Evolutionary conservation across 2,797 vertebrate genomes (phyloP).

Genomic region (Danio jaintianensis): DNA sequence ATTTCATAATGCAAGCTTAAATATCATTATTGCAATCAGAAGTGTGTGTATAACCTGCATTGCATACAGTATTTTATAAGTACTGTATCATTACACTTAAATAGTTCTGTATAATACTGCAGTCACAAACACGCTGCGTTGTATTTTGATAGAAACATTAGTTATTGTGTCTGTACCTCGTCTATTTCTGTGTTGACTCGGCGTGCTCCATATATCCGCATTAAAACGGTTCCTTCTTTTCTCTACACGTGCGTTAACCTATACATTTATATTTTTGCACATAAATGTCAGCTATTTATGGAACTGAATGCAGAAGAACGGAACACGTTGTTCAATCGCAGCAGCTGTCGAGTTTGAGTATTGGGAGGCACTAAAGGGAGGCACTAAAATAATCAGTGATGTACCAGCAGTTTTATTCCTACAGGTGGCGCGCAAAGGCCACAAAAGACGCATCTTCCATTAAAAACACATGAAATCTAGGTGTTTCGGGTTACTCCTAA

Average conservation of each 20-base stretch:
- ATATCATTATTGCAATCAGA: no score
- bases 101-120: no score
- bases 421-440: background rate
- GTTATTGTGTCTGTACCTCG: background rate
- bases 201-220: background rate
- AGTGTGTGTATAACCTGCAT: no score
- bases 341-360: background rate
- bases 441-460: background rate
- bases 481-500: background rate
- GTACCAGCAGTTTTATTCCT: background rate
- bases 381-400: background rate
- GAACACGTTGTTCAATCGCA: background rate
- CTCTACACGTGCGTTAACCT: background rate
- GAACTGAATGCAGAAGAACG: background rate
- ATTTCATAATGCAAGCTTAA: no score
- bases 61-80: no score
- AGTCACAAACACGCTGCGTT: no score
- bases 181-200: constrained; percentile 2
- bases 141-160: no score
- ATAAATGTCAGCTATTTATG: background rate
- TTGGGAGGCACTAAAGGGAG: background rate
- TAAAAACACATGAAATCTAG: background rate
- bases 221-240: background rate
- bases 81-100: no score
- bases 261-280: background rate